Evolutionary conservation across 2,888 invertebrate species (phyloP).

Genomic region (Chorisops tibialis): DNA sequence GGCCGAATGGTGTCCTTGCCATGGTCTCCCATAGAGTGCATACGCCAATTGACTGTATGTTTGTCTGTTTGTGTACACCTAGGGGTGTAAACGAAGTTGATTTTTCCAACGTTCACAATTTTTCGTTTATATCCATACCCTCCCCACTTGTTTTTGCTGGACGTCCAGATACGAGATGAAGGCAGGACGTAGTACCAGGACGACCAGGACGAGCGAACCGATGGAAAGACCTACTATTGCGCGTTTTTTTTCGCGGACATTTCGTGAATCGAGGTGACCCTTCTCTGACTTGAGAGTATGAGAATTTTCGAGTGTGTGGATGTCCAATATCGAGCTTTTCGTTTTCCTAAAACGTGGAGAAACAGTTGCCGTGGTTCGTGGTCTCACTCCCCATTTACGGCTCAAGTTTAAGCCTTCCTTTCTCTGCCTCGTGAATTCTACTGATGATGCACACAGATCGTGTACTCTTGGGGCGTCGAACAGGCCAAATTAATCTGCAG

Average conservation of each 20-base stretch:
- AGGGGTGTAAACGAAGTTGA: constrained; percentile 40
- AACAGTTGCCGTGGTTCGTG: no score
- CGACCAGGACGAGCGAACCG: not conserved
- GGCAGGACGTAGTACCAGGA: not conserved
- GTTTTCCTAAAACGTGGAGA: constrained; percentile 10
- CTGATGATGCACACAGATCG: not conserved
- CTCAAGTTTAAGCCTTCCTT: no score
- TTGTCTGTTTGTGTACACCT: constrained; percentile 22
- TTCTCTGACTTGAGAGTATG: not conserved
- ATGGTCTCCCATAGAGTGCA: constrained; percentile 8
- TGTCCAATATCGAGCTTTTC: constrained; percentile 7
- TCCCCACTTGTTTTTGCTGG: not conserved
- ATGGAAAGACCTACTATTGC: constrained; percentile 17
- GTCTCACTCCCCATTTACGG: no score
- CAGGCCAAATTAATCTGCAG: constrained; percentile 35
- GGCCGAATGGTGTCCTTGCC: not conserved
- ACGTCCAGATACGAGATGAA: constrained; percentile 9
- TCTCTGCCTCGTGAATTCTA: no score
- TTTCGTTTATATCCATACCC: constrained; percentile 15
- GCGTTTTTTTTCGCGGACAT: constrained; percentile 6
- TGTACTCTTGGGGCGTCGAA: constrained; percentile 34
- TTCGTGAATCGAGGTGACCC: constrained; percentile 20
- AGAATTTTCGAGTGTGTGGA: constrained; percentile 10
- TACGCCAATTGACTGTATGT: constrained; percentile 25
- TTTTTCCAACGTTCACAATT: constrained; percentile 33